Percentiles rank a stretch among this genome's conserved stretches.
Conservation (phyloP, 2,888 invertebrate genomes). For the Meiosimyza platycephala region DNA sequence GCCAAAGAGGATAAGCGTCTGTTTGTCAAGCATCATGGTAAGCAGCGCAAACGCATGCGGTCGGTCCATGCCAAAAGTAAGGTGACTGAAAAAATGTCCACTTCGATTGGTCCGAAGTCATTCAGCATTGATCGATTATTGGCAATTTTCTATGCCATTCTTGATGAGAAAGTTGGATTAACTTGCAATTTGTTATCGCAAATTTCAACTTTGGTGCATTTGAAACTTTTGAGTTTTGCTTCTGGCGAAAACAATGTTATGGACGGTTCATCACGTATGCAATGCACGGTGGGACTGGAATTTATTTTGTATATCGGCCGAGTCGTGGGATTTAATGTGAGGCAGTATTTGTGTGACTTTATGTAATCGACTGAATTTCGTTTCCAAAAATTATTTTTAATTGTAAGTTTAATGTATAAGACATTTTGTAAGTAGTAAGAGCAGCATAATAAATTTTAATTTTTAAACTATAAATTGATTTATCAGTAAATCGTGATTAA, state of each 20-base stretch:
- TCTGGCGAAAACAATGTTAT: slow-evolving; percentile 78
- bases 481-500: too few relatives aligned
- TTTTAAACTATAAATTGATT: too few relatives aligned
- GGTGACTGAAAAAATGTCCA: slow-evolving; percentile 72
- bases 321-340: slow-evolving; percentile 80
- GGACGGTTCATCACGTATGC: slow-evolving; percentile 82
- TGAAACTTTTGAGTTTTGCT: slow-evolving; percentile 79
- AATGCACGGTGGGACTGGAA: slow-evolving; percentile 86
- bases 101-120: slow-evolving; percentile 83
- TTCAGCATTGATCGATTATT: slow-evolving; percentile 85
- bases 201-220: slow-evolving; percentile 86
- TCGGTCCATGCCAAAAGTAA: slow-evolving; percentile 73
- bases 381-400: too few relatives aligned
- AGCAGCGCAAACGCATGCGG: slow-evolving; percentile 75
- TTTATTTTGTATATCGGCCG: slow-evolving; percentile 83
- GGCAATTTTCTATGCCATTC: slow-evolving; percentile 90
- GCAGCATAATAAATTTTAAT: too few relatives aligned
- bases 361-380: slow-evolving; percentile 59
- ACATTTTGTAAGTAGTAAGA: too few relatives aligned
- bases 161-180: slow-evolving; percentile 85
- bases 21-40: slow-evolving; percentile 84
- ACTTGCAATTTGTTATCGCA: slow-evolving; percentile 89
- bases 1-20: slow-evolving; percentile 87
- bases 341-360: slow-evolving; percentile 82
- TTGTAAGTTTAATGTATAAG: too few relatives aligned